phyloP scores from a whole-genome alignment of 2,888 invertebrate genomes.

The Hemaris fuciformis region DNA sequence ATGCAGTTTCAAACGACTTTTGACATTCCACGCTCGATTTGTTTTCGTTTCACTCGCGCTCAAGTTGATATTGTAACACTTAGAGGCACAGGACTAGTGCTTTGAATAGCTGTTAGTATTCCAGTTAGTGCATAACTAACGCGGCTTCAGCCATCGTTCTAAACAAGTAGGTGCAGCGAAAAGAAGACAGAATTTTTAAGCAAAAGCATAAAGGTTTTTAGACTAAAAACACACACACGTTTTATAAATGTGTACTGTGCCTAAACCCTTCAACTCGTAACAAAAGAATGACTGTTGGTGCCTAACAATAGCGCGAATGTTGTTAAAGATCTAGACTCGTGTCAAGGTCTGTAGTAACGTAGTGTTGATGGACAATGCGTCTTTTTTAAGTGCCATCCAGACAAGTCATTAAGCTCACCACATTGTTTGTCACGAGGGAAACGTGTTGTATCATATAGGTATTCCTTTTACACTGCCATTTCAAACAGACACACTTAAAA shows the following conservation, averaged over 20 bases:
- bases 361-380: slow-evolving; percentile 13
- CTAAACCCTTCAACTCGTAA: slow-evolving; percentile 32
- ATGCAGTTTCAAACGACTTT: too few relatives aligned
- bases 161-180: background rate
- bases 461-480: background rate
- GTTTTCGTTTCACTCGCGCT: background rate
- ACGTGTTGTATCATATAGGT: background rate
- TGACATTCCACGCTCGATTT: background rate
- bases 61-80: background rate
- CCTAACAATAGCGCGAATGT: slow-evolving; percentile 41
- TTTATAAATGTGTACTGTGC: slow-evolving; percentile 16
- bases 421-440: background rate
- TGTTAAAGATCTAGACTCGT: slow-evolving; percentile 35
- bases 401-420: background rate
- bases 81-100: background rate
- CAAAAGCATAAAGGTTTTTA: background rate
- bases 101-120: background rate
- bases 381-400: background rate
- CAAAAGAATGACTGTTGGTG: slow-evolving; percentile 41
- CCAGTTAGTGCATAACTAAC: background rate
- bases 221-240: slow-evolving; percentile 21
- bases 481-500: background rate
- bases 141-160: background rate
- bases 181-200: background rate
- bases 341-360: slow-evolving; percentile 35